These are phyloP conservation scores for Ischnura elegans DNA, from an alignment of 2,888 invertebrate species.

Conservation along the genomic window DNA sequence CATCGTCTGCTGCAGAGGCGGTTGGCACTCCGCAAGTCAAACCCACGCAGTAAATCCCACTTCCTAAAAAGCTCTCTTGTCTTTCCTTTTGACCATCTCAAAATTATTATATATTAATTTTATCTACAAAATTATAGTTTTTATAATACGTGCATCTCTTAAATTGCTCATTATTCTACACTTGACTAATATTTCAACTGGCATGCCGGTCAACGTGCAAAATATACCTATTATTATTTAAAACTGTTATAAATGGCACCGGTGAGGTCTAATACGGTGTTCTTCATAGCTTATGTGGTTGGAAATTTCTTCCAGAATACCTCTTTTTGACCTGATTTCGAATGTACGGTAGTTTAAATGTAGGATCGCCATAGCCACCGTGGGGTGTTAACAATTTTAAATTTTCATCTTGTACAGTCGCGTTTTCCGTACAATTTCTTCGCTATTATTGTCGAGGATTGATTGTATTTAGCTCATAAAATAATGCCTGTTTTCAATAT, in stretches of 20 bases:
- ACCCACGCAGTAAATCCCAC: not conserved
- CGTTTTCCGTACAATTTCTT: no score
- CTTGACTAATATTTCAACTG: conserved; percentile 18
- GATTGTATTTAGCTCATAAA: no score
- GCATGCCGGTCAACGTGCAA: not conserved
- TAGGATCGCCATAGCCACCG: not conserved
- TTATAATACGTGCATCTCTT: not conserved
- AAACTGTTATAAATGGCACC: not conserved
- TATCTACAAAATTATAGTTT: not conserved
- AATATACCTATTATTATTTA: not conserved
- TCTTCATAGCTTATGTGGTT: no score
- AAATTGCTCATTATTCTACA: not conserved
- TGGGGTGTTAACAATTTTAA: not conserved
- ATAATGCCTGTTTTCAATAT: no score
- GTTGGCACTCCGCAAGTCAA: conserved; percentile 48
- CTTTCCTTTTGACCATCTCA: not conserved
- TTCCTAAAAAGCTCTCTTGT: not conserved
- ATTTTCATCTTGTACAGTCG: no score
- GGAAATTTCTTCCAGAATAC: no score
- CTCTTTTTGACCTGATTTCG: no score
- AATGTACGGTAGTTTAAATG: no score
- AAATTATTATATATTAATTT: not conserved
- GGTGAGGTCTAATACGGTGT: no score
- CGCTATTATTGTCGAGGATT: no score
- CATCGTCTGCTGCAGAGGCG: conserved; percentile 52